phyloP scores from a whole-genome alignment of 2,113 vertebrate genomes.

The Kryptolebias marmoratus region DNA sequence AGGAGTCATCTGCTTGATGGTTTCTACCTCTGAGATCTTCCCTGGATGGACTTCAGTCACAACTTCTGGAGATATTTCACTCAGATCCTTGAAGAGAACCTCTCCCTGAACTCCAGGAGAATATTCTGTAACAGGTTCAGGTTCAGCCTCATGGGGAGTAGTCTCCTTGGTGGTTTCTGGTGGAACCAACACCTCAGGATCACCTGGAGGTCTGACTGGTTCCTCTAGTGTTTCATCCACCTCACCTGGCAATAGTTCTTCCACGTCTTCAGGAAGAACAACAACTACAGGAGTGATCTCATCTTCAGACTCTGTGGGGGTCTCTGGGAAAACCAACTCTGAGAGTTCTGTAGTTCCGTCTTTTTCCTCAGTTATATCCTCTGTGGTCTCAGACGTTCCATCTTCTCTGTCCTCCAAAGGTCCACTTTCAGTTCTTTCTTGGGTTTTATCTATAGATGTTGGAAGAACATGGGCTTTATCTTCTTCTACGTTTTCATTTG shows the following conservation, averaged over 20 bases:
- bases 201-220: background rate
- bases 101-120: conserved; percentile 3
- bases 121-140: background rate
- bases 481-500: background rate
- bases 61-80: conserved; percentile 16
- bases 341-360: conserved; percentile 8
- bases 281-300: conserved; percentile 24
- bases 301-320: conserved; percentile 4
- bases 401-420: conserved; percentile 4
- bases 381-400: background rate
- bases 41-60: background rate
- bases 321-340: background rate
- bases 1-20: background rate
- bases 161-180: conserved; percentile 7
- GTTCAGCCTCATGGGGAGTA: background rate
- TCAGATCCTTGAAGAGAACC: background rate
- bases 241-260: conserved; percentile 6
- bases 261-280: conserved; percentile 40
- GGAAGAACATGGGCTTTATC: background rate
- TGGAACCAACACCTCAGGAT: background rate
- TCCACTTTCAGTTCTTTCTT: conserved; percentile 10
- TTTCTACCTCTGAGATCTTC: background rate
- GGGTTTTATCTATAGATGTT: conserved; percentile 8
- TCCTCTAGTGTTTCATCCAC: conserved; percentile 4
- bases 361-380: background rate